Base-by-base conservation (phyloP, 30 jellyfish, hydroid and myxozoan species). In the Aurelia aurita complex sp. Pacific region DNA sequence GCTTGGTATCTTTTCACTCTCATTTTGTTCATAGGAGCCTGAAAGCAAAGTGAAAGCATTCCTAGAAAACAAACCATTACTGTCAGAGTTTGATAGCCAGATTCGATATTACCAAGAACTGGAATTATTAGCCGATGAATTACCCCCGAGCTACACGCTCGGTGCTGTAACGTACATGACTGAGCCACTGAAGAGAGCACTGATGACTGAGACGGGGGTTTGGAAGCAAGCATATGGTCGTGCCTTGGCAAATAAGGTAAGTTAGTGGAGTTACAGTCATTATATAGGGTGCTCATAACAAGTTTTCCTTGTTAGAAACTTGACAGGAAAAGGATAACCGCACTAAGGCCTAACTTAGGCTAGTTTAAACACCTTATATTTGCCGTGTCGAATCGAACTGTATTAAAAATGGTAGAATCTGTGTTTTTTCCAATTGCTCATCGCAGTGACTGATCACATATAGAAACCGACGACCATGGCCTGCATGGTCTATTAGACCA, bases 191-290 rank as follows among this genome's bases (percentile, higher is more conserved):
- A 90, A 90, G 66, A 68, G 85, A 64, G 97, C 97, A 18, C 67
- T 90, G 77, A 82, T 70, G 76, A 90, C 94, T 14, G 97, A 90
- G 50, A 83, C 97, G 17, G 94, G 90, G 19, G 91, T 80, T 13
- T 90, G 97, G 97, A 90, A 90, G 64, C 97, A 90, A 73, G 86
- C 94, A n/a, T 90, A 90, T 59, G 97, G 97, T 57, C 90, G 90
- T 35, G 97, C 97, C 9, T 63, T 90, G 51, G 91, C 97, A 7
- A 80, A 68, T 43, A 82, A 88, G 94, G 97, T 90, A 75, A 12
- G 77, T 42, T 2, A 55, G 15, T 67, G 52, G 4, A n/a, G 74
- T 13, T 73, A 57, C 4, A n/a, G 7, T 11, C 38, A n/a, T 11
- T 64, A 6, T 46, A 32, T 77, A 91, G 96, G 96, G 57, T 46